Base-by-base conservation (phyloP, 2,888 invertebrate genomes). In the Drosophila paranaensis region DNA sequence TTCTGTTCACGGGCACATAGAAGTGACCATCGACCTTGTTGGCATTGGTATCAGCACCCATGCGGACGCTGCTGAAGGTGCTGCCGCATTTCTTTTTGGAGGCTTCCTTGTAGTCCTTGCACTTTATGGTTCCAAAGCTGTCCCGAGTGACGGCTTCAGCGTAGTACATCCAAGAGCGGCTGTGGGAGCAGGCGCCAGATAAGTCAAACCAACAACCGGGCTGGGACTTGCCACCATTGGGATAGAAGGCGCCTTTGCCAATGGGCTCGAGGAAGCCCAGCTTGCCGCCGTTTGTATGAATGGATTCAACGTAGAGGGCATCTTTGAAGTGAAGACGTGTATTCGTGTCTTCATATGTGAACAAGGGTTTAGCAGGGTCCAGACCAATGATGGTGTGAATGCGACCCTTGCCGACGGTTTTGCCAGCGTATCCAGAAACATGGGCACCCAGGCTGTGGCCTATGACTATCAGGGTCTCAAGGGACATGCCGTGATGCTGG, bases 401-500 rank as follows among this genome's bases (percentile, higher is more conserved):
- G 20, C 93, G 93, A 33, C 94, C 94, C 75, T 93, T 82, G 43
- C 93, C 93, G 3, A 94, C 93, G 69, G 93, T 93, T 71, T 94
- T 95, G 1, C 94, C 95, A 10, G 94, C 93, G 48, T 93, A 94
- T 0, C 95, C 95, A 13, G 94, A 94, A 1, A 94, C 94, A 79
- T 95, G 95, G 1, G 94, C 94, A 0, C 95, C 95, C 66, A 95
- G 91, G 63, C 95, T 95, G 76, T 95, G 94, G 0, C 95, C 95
- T 50, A 94, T 94, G 1, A 92, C 72, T 93, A 93, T 90, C 92
- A 95, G 71, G 92, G 88, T 10, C 91, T 93, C n/a, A 93, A 93
- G 51, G 91, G 91, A 37, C 92, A 93, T 11, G 92, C 94, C 58
- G 93, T 94, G 89, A 90, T 91, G 5, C 90, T 93, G 2, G 92